Conservation (phyloP, 1,140 invertebrate species). For the Campoletis sonorensis region DNA sequence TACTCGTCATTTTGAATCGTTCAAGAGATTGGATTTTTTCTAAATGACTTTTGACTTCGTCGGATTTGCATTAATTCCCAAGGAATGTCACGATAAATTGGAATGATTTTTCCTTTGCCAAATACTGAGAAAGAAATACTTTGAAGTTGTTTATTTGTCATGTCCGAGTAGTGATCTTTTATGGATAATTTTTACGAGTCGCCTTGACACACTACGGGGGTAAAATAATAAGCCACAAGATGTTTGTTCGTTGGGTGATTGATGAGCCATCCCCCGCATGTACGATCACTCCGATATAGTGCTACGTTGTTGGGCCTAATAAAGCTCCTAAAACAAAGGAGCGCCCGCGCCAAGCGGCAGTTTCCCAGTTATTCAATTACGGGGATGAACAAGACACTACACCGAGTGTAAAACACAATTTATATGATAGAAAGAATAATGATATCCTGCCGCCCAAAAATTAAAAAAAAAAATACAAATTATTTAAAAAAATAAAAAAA, state of each 20-base stretch:
- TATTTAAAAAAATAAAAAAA: too few species aligned
- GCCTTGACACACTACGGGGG: background rate
- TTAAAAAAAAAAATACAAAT: too few species aligned
- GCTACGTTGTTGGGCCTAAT: constrained; percentile 28
- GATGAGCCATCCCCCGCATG: constrained; percentile 38
- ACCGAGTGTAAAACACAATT: background rate
- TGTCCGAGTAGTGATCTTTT: background rate
- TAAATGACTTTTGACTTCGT: too few species aligned
- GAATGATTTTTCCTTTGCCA: too few species aligned
- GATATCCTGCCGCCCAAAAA: background rate
- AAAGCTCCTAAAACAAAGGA: constrained; percentile 63
- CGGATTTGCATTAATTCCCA: too few species aligned
- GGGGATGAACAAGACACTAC: background rate
- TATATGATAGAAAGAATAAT: background rate
- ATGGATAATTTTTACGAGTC: background rate
- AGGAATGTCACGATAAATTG: too few species aligned
- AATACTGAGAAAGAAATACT: too few species aligned
- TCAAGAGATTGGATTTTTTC: too few species aligned
- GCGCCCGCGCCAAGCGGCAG: constrained; percentile 43
- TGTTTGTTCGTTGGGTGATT: constrained; percentile 55
- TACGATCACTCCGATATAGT: background rate
- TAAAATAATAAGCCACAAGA: constrained; percentile 18
- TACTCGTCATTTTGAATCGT: too few species aligned
- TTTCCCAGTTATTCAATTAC: constrained; percentile 11
- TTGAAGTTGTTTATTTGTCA: too few species aligned